Percentiles rank a stretch among this genome's conserved stretches.
These are phyloP conservation scores for Callopanchax toddi DNA, from an alignment of 2,113 vertebrate genomes.

Conservation along the genomic window DNA sequence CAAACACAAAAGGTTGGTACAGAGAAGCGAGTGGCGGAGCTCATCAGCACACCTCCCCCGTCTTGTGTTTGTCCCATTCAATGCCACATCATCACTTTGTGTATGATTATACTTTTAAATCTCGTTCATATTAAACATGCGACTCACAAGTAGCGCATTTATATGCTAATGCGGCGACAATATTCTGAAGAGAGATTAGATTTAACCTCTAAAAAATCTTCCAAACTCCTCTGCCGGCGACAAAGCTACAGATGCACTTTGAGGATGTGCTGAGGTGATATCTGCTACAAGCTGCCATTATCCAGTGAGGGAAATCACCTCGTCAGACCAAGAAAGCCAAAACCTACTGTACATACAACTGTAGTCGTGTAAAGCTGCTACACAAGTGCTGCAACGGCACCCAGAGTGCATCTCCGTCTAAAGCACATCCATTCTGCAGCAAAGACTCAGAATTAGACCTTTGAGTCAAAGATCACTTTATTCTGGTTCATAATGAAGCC, in stretches of 20 bases:
- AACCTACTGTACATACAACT: constrained; percentile 13
- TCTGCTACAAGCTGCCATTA: constrained; percentile 59
- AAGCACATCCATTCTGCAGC: too few species aligned
- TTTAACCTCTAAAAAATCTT: constrained; percentile 76
- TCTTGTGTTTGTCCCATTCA: constrained; percentile 72
- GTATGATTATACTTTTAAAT: constrained; percentile 82
- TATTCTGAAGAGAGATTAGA: constrained; percentile 70
- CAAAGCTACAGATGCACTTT: constrained; percentile 44
- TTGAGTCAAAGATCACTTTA: constrained; percentile 26
- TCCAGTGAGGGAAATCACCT: constrained; percentile 41
- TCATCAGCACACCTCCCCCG: constrained; percentile 64
- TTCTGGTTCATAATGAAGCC: constrained; percentile 18
- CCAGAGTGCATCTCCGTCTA: constrained; percentile 11
- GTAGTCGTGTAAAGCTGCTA: constrained; percentile 13
- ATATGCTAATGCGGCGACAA: constrained; percentile 77
- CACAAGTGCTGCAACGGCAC: constrained; percentile 11
- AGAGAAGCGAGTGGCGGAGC: constrained; percentile 39
- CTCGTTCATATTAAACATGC: constrained; percentile 72
- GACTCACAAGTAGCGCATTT: constrained; percentile 76
- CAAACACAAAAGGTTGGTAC: constrained; percentile 35
- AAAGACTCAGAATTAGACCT: constrained; percentile 15
- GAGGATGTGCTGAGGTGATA: constrained; percentile 61
- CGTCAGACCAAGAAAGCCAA: constrained; percentile 34
- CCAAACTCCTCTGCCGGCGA: constrained; percentile 57
- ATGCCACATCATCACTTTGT: constrained; percentile 78